Evolutionary conservation across 1,140 invertebrate species (phyloP).

Genomic region (Formica exsecta): DNA sequence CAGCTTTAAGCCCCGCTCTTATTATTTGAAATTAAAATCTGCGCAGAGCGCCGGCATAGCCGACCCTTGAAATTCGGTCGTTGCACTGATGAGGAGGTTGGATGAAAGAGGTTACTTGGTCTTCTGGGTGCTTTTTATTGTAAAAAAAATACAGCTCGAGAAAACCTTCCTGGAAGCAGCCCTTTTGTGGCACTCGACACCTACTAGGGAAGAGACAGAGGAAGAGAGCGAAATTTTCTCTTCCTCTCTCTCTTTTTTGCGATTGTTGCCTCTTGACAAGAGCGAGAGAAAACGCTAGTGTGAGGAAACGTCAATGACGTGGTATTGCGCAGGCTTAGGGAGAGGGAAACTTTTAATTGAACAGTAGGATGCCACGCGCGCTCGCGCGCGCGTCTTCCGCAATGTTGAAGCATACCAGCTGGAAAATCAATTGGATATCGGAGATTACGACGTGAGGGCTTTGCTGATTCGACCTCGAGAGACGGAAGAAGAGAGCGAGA

Average conservation of each 20-base stretch:
- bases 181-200: conserved; percentile 73
- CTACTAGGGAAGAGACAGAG: conserved; percentile 51
- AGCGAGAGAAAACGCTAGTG: conserved; percentile 56
- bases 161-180: conserved; percentile 66
- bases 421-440: conserved; percentile 84
- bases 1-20: conserved; percentile 48
- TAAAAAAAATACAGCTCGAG: conserved; percentile 69
- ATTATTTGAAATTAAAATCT: conserved; percentile 60
- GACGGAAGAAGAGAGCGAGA: conserved; percentile 52
- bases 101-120: conserved; percentile 59
- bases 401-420: conserved; percentile 82
- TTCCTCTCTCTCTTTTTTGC: conserved; percentile 51
- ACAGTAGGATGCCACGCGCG: conserved; percentile 79
- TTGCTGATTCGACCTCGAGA: conserved; percentile 79
- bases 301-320: conserved; percentile 68
- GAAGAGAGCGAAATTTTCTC: conserved; percentile 10
- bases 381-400: conserved; percentile 67
- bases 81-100: conserved; percentile 50
- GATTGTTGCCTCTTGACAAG: conserved; percentile 79
- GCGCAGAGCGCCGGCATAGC: conserved; percentile 8
- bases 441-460: conserved; percentile 83
- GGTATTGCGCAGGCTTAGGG: conserved; percentile 43
- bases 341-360: conserved; percentile 83
- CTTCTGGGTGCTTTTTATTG: conserved; percentile 61
- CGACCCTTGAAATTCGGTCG: conserved; percentile 56